Evolutionary conservation across 2,888 invertebrate species (phyloP), one percentile per base, ranked within the genome.

Genomic region (Byasa hedistus): DNA sequence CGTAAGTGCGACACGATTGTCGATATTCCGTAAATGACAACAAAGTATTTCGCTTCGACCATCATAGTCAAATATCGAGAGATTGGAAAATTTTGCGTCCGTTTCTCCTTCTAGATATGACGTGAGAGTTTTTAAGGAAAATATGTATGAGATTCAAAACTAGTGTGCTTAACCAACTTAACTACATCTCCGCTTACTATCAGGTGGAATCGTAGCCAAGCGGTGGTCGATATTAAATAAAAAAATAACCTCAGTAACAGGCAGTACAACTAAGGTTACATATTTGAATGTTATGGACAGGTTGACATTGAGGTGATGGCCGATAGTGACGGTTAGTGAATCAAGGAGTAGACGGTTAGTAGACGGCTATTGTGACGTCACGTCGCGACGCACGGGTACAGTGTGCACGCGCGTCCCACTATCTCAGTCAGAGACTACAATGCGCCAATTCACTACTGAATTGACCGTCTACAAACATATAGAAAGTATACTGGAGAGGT

Each of bases 351-450:
- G 90, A 91, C 91, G 78, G 75, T 72, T 75, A 79, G 84, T 84
- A 91, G 90, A 91, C 90, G 76, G 79, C 80, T 78, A 87, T 89
- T 89, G 85, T 90, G 87, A 88, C 89, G 86, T 81, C 72, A 71
- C 73, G 81, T 80, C 81, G 78, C 77, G 83, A 76, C 76, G 79
- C 71, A 75, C 76, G 68, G 72, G 75, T 76, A 81, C 81, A 80
- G 79, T 78, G 80, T 81, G 83, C 85, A 84, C 79, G 77, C 80
- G 77, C 77, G 76, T 73, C 52, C 52, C n/a, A 22, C 21, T 54
- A 22, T 23, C 72, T 79, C 82, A 78, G 71, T 70, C 71, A 66
- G 65, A 69, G 68, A 80, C 79, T 82, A 89, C 88, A 91, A 90
- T 89, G 85, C 82, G 82, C 85, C 88, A 87, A 86, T 89, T 85